Percentiles rank a stretch among this genome's conserved stretches.
Evolutionary conservation across 2,113 vertebrate species (phyloP).

Genomic region (Cnemophilus loriae): DNA sequence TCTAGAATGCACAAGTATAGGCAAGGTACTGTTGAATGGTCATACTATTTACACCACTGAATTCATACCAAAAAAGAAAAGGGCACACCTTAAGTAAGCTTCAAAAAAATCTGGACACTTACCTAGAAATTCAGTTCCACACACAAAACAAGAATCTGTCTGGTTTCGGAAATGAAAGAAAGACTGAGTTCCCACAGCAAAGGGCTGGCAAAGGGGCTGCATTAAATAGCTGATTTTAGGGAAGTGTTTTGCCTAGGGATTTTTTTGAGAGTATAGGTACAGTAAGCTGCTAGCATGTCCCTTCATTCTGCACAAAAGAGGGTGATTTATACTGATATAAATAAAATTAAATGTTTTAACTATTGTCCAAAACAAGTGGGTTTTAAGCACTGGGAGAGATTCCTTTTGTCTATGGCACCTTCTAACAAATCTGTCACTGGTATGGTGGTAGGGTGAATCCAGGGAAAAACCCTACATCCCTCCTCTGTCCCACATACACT

Average conservation of each 20-base stretch:
- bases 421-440: neutral
- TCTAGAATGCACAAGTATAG: neutral
- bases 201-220: slow-evolving; percentile 42
- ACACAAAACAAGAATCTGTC: neutral
- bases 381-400: neutral
- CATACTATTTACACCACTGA: neutral
- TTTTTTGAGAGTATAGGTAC: slow-evolving; percentile 66
- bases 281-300: slow-evolving; percentile 22
- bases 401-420: neutral
- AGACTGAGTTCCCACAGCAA: slow-evolving; percentile 19
- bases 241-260: slow-evolving; percentile 74
- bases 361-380: neutral
- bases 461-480: neutral
- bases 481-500: neutral
- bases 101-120: slow-evolving; percentile 35
- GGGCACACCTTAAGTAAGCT: neutral
- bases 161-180: slow-evolving; percentile 18
- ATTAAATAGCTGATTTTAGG: slow-evolving; percentile 77
- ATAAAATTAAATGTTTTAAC: neutral
- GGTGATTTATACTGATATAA: neutral
- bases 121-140: slow-evolving; percentile 44
- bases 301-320: neutral
- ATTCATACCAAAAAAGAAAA: neutral
- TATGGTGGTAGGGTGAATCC: fast-evolving
- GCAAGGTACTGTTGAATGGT: neutral